These are phyloP conservation scores for Eira barbara DNA, from an alignment of 2,113 vertebrate genomes.

Conservation along the genomic window DNA sequence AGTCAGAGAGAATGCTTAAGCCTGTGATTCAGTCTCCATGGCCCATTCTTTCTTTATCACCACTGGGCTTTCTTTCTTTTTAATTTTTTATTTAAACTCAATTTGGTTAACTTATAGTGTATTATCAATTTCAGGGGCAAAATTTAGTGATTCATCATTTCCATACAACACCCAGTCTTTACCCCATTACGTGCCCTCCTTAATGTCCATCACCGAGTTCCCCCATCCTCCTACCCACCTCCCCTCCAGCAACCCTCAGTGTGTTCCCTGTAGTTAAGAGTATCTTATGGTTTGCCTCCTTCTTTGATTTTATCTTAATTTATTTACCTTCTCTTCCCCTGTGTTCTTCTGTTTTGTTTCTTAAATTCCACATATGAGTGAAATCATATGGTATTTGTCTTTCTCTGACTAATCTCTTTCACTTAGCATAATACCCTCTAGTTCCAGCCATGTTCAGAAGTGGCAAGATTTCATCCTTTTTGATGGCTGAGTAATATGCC, in stretches of 20 bases:
- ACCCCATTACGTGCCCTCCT: not conserved
- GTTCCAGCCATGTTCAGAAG: no score
- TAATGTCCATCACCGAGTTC: not conserved
- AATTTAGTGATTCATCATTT: not conserved
- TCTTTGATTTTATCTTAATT: not conserved
- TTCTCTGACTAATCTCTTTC: no score
- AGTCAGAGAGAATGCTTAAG: not conserved
- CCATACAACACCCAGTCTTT: not conserved
- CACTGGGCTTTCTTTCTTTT: not conserved
- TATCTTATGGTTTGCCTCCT: not conserved
- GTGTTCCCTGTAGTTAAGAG: not conserved
- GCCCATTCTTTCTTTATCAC: rapidly evolving
- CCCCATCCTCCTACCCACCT: not conserved
- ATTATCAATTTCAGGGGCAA: not conserved
- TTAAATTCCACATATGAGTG: not conserved
- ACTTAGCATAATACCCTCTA: no score
- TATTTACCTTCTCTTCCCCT: not conserved
- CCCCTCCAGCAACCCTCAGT: not conserved
- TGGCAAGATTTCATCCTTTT: no score
- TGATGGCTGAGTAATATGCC: no score
- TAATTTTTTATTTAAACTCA: not conserved
- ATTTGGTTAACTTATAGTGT: not conserved
- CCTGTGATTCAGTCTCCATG: not conserved
- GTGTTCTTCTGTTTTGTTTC: not conserved
- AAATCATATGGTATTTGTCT: no score